These are phyloP conservation scores for Sarcophaga variegata DNA, from an alignment of 2,888 invertebrate genomes.

Conservation along the genomic window DNA sequence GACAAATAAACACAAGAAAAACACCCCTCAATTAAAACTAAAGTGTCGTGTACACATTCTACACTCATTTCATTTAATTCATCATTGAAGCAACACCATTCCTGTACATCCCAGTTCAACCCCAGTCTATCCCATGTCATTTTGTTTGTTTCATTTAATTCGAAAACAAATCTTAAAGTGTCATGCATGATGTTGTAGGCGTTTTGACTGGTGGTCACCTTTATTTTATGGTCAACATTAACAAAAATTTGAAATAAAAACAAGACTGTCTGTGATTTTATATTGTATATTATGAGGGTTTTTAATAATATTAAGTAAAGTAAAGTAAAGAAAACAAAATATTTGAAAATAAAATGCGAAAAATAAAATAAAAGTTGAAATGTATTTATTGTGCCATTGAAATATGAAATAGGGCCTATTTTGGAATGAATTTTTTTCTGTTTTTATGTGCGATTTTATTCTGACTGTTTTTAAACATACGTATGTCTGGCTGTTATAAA, in stretches of 20 bases:
- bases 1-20: not conserved
- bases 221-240: conserved; percentile 36
- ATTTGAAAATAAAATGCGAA: not conserved
- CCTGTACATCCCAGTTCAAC: not conserved
- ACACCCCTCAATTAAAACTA: conserved; percentile 23
- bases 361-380: not conserved
- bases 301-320: conserved; percentile 19
- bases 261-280: conserved; percentile 25
- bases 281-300: conserved; percentile 30
- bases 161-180: conserved; percentile 32
- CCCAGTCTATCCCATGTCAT: conserved; percentile 29
- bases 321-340: not conserved
- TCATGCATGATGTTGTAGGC: conserved; percentile 30
- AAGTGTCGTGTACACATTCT: not conserved
- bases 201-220: conserved; percentile 40
- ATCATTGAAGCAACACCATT: too few species aligned
- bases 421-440: too few species aligned
- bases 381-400: too few species aligned
- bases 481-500: too few species aligned
- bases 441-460: too few species aligned
- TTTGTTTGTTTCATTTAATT: conserved; percentile 43
- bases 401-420: too few species aligned
- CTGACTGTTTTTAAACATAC: too few species aligned
- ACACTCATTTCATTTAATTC: not conserved
- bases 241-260: not conserved